A percentile compares a stretch with the other conserved stretches of the same genome.
Conservation (phyloP, 2,888 invertebrate genomes). For the Idaea aversata region DNA sequence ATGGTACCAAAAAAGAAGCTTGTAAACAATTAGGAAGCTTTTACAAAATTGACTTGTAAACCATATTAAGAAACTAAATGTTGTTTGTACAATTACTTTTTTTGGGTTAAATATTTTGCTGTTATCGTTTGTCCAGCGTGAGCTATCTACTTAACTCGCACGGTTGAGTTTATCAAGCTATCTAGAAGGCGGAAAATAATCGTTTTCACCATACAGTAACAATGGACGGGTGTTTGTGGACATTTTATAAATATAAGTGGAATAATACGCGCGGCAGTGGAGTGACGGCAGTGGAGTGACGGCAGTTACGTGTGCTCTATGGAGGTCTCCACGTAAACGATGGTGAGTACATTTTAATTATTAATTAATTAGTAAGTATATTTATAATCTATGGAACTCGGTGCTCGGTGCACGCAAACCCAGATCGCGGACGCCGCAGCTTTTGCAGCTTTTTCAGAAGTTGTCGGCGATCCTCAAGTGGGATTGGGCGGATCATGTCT, state of each 20-base stretch:
- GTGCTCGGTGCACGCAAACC: too few species aligned
- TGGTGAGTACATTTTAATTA: background rate
- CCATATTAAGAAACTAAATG: too few species aligned
- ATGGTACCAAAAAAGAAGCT: too few species aligned
- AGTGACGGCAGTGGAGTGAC: background rate
- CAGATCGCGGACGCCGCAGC: too few species aligned
- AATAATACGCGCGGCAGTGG: conserved; percentile 14
- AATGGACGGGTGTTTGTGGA: conserved; percentile 18
- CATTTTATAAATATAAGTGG: conserved; percentile 26
- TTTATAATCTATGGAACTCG: too few species aligned
- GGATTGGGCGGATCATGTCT: too few species aligned
- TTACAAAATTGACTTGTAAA: too few species aligned
- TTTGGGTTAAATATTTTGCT: background rate
- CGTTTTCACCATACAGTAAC: conserved; percentile 39
- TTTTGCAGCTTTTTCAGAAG: too few species aligned
- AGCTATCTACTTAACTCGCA: background rate
- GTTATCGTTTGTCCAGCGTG: background rate
- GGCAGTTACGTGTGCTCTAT: background rate
- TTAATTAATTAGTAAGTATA: too few species aligned
- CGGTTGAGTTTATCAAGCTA: background rate
- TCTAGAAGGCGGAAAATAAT: conserved; percentile 41
- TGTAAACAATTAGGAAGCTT: too few species aligned
- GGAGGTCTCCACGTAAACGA: background rate
- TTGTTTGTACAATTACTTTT: too few species aligned
- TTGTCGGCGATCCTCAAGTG: too few species aligned